These are phyloP conservation scores for Cyclargus thomasi DNA, from an alignment of 1,140 invertebrate species.

Conservation along the genomic window DNA sequence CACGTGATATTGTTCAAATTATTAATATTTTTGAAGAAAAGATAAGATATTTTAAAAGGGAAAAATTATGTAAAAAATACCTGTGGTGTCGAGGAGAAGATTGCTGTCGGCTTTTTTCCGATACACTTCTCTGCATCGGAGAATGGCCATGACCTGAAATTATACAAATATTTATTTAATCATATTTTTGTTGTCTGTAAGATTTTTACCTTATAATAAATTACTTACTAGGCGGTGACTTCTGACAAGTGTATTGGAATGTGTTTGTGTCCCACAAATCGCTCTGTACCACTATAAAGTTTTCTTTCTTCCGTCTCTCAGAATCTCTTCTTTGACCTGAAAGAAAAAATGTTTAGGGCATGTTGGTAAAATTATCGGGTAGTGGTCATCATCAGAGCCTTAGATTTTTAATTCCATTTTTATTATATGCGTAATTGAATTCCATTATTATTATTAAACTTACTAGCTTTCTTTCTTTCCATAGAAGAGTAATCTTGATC, in stretches of 20 bases:
- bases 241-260: slow-evolving; percentile 75
- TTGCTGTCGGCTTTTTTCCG: slow-evolving; percentile 75
- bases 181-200: not conserved
- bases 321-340: slow-evolving; percentile 67
- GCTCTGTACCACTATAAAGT: slow-evolving; percentile 78
- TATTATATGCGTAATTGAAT: not conserved
- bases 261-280: slow-evolving; percentile 79
- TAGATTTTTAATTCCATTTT: no score
- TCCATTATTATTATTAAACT: slow-evolving; percentile 25
- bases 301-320: slow-evolving; percentile 75
- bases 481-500: slow-evolving; percentile 61
- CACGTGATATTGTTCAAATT: not conserved
- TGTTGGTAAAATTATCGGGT: no score
- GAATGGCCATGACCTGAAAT: slow-evolving; percentile 60
- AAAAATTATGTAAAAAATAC: slow-evolving; percentile 24
- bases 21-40: no score
- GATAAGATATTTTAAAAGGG: no score
- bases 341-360: no score
- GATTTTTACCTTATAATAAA: not conserved
- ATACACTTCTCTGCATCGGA: slow-evolving; percentile 77
- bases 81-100: slow-evolving; percentile 61
- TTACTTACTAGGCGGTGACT: slow-evolving; percentile 70
- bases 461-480: slow-evolving; percentile 65
- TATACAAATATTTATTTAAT: not conserved
- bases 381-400: no score